phyloP scores from a whole-genome alignment of 2,113 vertebrate genomes.

The Albula glossodonta region DNA sequence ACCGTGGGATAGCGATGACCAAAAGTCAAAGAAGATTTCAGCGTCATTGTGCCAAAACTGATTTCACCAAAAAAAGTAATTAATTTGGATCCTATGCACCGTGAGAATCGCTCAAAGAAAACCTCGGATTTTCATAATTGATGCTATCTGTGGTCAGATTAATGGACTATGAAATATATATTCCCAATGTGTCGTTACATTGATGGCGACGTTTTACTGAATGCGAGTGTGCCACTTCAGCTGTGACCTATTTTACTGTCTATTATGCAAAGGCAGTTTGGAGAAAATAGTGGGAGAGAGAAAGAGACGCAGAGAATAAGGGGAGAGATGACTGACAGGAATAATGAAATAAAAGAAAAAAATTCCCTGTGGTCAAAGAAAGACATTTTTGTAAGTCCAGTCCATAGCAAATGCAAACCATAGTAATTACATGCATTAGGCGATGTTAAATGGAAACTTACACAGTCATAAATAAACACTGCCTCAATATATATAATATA shows the following conservation, averaged over 20 bases:
- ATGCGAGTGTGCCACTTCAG: background rate
- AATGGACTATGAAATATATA: conserved; percentile 9
- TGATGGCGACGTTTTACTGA: background rate
- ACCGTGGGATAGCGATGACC: background rate
- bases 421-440: background rate
- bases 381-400: background rate
- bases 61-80: background rate
- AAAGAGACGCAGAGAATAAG: background rate
- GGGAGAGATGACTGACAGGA: background rate
- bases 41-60: background rate
- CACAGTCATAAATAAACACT: background rate
- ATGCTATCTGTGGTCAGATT: conserved; percentile 16
- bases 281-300: background rate
- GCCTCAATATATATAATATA: background rate
- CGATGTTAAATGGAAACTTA: background rate
- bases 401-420: background rate
- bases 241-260: background rate
- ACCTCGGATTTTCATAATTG: background rate
- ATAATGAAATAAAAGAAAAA: background rate
- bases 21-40: background rate
- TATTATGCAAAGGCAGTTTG: background rate
- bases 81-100: background rate
- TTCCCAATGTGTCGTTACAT: background rate
- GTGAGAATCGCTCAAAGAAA: background rate
- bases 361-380: background rate